These are phyloP conservation scores for Adrianichthys oophorus DNA, from an alignment of 2,797 vertebrate species.

Conservation along the genomic window DNA sequence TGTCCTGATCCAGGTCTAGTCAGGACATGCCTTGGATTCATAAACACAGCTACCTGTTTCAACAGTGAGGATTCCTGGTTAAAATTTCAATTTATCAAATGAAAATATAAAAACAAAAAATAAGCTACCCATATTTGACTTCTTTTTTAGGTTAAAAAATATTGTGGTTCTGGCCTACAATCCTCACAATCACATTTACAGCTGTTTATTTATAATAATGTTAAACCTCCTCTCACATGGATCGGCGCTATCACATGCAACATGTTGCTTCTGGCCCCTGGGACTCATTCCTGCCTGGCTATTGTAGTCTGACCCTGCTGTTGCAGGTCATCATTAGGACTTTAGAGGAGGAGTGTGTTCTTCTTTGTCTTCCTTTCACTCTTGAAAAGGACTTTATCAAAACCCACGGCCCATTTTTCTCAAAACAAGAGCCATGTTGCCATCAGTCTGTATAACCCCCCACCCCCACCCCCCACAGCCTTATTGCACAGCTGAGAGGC, in stretches of 20 bases:
- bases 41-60: constrained; percentile 49
- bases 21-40: constrained; percentile 45
- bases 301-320: constrained; percentile 55
- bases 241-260: constrained; percentile 50
- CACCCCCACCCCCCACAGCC: constrained; percentile 17
- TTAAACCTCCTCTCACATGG: constrained; percentile 20
- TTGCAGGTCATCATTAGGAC: constrained; percentile 64
- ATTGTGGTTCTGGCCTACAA: neutral
- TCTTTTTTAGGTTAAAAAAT: neutral
- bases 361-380: constrained; percentile 70
- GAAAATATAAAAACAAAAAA: constrained; percentile 1
- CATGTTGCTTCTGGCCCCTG: constrained; percentile 51
- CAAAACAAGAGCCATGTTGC: constrained; percentile 56
- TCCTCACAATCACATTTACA: neutral
- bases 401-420: constrained; percentile 63
- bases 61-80: constrained; percentile 54
- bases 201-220: constrained; percentile 13
- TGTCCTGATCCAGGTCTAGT: constrained; percentile 49
- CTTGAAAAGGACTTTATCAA: constrained; percentile 59
- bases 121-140: neutral
- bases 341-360: constrained; percentile 66
- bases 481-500: constrained; percentile 53
- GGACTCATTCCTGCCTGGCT: constrained; percentile 54
- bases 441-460: constrained; percentile 44
- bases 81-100: neutral